Base-by-base conservation (phyloP, 1,140 invertebrate species). In the Aphis craccivora region DNA sequence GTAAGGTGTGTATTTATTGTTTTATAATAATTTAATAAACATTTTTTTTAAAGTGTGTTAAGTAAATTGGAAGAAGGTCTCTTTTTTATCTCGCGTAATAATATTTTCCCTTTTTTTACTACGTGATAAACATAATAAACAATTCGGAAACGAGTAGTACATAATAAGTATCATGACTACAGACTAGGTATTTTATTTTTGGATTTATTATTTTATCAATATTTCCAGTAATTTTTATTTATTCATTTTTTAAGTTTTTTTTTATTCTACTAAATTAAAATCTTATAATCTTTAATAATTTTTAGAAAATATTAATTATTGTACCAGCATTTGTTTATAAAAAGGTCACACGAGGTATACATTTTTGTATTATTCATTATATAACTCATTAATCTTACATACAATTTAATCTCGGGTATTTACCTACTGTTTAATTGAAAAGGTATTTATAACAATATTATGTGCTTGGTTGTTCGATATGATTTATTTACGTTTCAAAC, bases 61-160 rank as follows among this genome's bases (percentile, higher is more conserved):
- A 37, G 81, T 40, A 83, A 83, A 83, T 83, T 83, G 37, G 81
- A 83, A 83, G 76, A 23, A n/a, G 30, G 67, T 81, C 67, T 22
- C 6, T 83, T 83, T 86, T 86, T 43, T 43, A 40, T 86, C 37
- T 45, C 40, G 9, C 83, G 3, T 86, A 86, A 86, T 86, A 86
- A 25, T 86, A 86, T 86, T 86, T 86, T 86, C 23, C 11, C 2
- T 7, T 86, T 86, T 43, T 86, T 86, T 43, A 86, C 83, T 86
- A 86, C 83, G 83, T 86, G 83, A 86, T 86, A 43, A 86, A 86
- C 23, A 86, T 86, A 86, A 43, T 86, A 43, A 86, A 86, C 9
- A 43, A 86, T 45, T 86, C 23, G 22, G 40, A 43, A 86, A 86
- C 83, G 40, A 9, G 40, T 30, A 86, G 22, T 30, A 86, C 83